phyloP scores from a whole-genome alignment of 2,113 vertebrate genomes.

The Triplophysa rosa region DNA sequence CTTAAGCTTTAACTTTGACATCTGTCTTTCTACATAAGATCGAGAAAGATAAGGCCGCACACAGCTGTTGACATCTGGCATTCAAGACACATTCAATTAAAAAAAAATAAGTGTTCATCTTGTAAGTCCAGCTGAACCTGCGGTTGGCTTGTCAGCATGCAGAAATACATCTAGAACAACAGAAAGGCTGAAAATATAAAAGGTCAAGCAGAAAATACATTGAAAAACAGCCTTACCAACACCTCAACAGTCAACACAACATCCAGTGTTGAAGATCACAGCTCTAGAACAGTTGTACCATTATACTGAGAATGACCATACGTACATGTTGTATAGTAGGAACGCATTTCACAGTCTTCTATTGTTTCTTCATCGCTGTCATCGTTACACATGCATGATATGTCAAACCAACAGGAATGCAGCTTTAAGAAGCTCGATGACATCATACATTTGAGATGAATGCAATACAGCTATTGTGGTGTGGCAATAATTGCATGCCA shows the following conservation, averaged over 20 bases:
- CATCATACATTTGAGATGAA: conserved; percentile 38
- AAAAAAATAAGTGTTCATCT: conserved; percentile 14
- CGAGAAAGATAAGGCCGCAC: conserved; percentile 4
- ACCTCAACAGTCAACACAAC: not conserved
- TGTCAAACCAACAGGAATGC: conserved; percentile 22
- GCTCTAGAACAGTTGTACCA: conserved; percentile 38
- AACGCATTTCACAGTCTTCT: conserved; percentile 32
- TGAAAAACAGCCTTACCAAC: conserved; percentile 3
- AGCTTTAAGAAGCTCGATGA: conserved; percentile 4
- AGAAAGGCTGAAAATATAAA: conserved; percentile 5
- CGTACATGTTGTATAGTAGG: conserved; percentile 18
- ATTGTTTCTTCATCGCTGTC: conserved; percentile 42
- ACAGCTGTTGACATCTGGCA: conserved; percentile 25
- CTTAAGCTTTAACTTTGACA: not conserved
- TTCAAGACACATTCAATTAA: not conserved
- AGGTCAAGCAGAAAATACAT: not conserved
- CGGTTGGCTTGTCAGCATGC: not conserved
- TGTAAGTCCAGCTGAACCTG: not conserved
- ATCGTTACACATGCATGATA: conserved; percentile 35
- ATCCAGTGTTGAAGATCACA: conserved; percentile 17
- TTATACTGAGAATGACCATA: conserved; percentile 48
- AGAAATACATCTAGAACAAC: conserved; percentile 7
- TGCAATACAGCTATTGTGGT: conserved; percentile 20
- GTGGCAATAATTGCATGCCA: conserved; percentile 8
- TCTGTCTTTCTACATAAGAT: conserved; percentile 19